Percentiles rank a stretch among this genome's conserved stretches.
phyloP scores from a whole-genome alignment of 1,140 invertebrate genomes.

The Lasaia peninsularis region DNA sequence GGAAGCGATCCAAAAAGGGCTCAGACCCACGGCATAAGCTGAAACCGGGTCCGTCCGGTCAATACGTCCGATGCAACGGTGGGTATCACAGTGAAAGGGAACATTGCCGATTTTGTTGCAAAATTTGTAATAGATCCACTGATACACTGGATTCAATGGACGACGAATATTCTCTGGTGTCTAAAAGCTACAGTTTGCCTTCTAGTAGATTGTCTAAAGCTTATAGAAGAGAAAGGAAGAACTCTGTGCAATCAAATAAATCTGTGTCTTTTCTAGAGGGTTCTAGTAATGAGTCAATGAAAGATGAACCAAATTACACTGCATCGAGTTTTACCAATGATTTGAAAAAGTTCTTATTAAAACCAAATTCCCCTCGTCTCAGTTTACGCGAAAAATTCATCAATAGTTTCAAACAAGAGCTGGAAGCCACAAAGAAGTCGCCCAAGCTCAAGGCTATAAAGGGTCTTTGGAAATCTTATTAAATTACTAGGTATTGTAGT shows the following conservation, averaged over 20 bases:
- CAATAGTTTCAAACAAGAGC: conserved; percentile 66
- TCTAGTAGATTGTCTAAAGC: conserved; percentile 29
- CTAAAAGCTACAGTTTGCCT: conserved; percentile 51
- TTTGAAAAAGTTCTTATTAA: conserved; percentile 69
- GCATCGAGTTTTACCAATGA: conserved; percentile 74
- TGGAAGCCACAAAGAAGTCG: conserved; percentile 62
- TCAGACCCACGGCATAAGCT: conserved; percentile 16
- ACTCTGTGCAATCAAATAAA: conserved; percentile 69
- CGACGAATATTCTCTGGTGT: conserved; percentile 58
- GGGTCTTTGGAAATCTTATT: conserved; percentile 75
- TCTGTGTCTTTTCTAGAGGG: conserved; percentile 68
- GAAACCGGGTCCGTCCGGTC: conserved; percentile 27
- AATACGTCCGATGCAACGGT: conserved; percentile 57
- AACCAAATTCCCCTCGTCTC: conserved; percentile 60
- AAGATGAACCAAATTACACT: conserved; percentile 70
- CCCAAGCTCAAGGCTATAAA: conserved; percentile 72
- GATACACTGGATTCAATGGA: conserved; percentile 60
- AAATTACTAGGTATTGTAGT: no score
- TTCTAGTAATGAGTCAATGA: conserved; percentile 55
- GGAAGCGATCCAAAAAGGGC: conserved; percentile 33
- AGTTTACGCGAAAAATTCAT: conserved; percentile 72
- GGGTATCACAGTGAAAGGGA: conserved; percentile 54
- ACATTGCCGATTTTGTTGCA: conserved; percentile 62
- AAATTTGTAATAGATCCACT: conserved; percentile 53
- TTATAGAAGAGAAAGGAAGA: conserved; percentile 46